Percentiles rank a stretch among this genome's conserved stretches.
These are phyloP conservation scores for Brachypterus glaber DNA, from an alignment of 2,888 invertebrate genomes.

Conservation along the genomic window DNA sequence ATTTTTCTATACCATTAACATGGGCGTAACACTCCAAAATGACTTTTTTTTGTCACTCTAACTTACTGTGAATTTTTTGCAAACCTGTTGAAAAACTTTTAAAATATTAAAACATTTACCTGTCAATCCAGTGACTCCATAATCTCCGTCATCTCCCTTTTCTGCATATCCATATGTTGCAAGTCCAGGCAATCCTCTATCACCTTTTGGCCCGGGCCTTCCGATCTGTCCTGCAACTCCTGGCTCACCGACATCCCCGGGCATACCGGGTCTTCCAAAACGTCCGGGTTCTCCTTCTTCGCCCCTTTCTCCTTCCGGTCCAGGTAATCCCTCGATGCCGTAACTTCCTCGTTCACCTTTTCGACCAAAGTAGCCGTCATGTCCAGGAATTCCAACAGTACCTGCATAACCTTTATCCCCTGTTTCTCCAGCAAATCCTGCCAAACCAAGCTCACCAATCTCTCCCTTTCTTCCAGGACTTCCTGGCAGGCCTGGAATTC, in stretches of 20 bases:
- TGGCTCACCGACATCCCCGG: constrained; percentile 44
- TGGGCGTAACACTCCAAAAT: too few species aligned
- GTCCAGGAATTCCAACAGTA: constrained; percentile 43
- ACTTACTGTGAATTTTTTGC: too few species aligned
- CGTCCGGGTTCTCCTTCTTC: constrained; percentile 63
- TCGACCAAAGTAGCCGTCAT: constrained; percentile 20
- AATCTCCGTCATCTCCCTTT: constrained; percentile 46
- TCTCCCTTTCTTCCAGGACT: constrained; percentile 42
- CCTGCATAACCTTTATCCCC: constrained; percentile 39
- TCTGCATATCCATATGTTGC: constrained; percentile 35
- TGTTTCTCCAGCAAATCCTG: constrained; percentile 52
- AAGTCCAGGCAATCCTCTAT: constrained; percentile 42
- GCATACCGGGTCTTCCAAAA: constrained; percentile 46
- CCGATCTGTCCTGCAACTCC: constrained; percentile 47
- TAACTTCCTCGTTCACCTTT: constrained; percentile 50
- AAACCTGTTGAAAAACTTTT: too few species aligned
- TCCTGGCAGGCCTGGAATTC: constrained; percentile 46
- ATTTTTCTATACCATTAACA: too few species aligned
- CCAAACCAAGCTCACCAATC: constrained; percentile 47
- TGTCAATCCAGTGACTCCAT: constrained; percentile 45
- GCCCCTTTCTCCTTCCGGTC: constrained; percentile 59
- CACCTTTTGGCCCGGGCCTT: constrained; percentile 45
- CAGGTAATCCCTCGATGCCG: constrained; percentile 26
- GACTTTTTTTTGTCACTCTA: too few species aligned
- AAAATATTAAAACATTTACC: too few species aligned